Evolutionary conservation across 2,797 vertebrate species (phyloP), one percentile per base, ranked within the genome.

Genomic region (Lerista edwardsae): DNA sequence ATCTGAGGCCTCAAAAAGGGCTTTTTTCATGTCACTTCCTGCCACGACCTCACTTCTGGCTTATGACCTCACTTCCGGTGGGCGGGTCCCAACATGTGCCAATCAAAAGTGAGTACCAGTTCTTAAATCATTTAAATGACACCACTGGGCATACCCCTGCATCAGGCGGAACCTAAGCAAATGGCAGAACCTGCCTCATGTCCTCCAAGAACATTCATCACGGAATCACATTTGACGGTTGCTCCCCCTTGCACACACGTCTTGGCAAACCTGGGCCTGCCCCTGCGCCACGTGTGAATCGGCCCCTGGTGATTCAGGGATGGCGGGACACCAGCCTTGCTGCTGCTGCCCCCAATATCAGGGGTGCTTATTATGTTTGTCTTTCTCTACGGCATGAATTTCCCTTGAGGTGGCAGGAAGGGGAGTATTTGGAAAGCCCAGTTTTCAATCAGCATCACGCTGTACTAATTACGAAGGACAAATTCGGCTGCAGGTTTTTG

Each of bases 391-490:
- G 21, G 57, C 12, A 17, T 1, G 79, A 68, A 2, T 8, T 2
- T 27, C 78, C 0, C 71, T 59, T 19, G 36, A 55, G 51, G 34
- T 47, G 74, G 19, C 8, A 1, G 1, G 9, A 44, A 85, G 80
- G 65, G 88, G 88, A 87, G 1, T 0, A 41, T 47, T 67, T 25
- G 78, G 75, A 19, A 57, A 72, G 82, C 41, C 84, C 75, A 84
- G 59, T 68, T 85, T 74, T 90, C 79, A 83, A 2, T 68, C 86
- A 1, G 76, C 93, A 93, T 91, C 94, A 55, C 94, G 95, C 95
- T 94, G 47, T 29, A 69, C 55, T 79, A 69, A 0, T 94, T 90
- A 93, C 89, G 86, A 94, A 91, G 86, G 88, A 94, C 93, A 95
- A 92, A 94, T 94, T 94, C 83, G 83, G 88, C 94, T 85, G 62